Base-by-base conservation (phyloP, 2,113 vertebrate genomes). In the Phylloscopus whistleri region DNA sequence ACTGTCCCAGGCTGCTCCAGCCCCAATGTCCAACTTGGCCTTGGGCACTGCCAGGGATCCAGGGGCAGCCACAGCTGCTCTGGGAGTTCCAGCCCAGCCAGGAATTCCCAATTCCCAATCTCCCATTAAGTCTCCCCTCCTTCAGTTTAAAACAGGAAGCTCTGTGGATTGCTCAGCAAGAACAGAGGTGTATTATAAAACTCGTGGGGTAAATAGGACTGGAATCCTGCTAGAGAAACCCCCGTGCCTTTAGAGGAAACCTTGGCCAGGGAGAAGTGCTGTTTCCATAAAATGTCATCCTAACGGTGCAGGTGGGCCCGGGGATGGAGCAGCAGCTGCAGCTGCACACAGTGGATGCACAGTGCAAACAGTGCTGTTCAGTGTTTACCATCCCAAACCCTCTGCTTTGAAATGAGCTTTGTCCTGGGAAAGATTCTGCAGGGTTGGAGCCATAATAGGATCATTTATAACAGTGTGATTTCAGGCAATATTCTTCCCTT, bases 291-390 rank as follows among this genome's bases (percentile, higher is more conserved):
- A 53, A 73, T 37, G 4, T 1, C 14, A 14, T 24, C 19, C 1
- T 1, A 16, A 7, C 5, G 7, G 0, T 22, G 17, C 51, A 56
- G 41, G n/a, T 33, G 26, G n/a, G 10, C 3, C 12, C 13, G 64
- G 55, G 18, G 16, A 2, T 4, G 33, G 6, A 1, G 17, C 74
- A 39, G 2, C 37, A 43, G 77, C 3, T 58, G 67, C 63, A 30
- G 5, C 0, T 17, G 33, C 55, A 19, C 64, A 26, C n/a, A 2
- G 52, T 4, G 49, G 26, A 14, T 20, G 58, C 13, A 10, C 6
- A 41, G 48, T 2, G 30, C 76, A 72, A 39, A 37, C 49, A 13
- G 15, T 17, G 74, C 37, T 69, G 15, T 7, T 28, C 55, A 16
- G 1, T 35, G 63, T 35, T 56, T 59, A 37, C n/a, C 44, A 0